Evolutionary conservation across 2,113 vertebrate species (phyloP).

Genomic region (Rhinichthys klamathensis): DNA sequence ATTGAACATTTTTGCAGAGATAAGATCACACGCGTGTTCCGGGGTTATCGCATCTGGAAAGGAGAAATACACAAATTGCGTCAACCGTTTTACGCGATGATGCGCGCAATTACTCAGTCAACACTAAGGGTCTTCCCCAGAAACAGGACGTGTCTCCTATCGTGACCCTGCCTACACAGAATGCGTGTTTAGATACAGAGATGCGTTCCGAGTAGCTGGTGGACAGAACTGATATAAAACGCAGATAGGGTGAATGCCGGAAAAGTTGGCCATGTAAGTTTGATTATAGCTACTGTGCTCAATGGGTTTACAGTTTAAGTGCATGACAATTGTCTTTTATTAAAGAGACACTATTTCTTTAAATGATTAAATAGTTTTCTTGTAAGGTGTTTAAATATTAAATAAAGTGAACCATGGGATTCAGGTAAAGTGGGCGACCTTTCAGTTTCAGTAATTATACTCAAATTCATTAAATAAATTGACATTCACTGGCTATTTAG

Average conservation of each 20-base stretch:
- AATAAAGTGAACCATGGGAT: too few relatives aligned
- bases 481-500: too few relatives aligned
- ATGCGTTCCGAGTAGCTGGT: not conserved
- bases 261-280: too few relatives aligned
- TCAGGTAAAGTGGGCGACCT: too few relatives aligned
- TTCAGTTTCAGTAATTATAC: too few relatives aligned
- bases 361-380: too few relatives aligned
- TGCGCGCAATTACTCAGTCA: not conserved
- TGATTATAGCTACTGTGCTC: too few relatives aligned
- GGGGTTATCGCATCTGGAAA: not conserved
- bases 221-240: not conserved
- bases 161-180: not conserved
- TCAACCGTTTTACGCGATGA: not conserved
- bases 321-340: too few relatives aligned
- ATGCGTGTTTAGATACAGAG: not conserved
- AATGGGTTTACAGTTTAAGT: too few relatives aligned
- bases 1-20: not conserved
- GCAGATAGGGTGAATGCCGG: not conserved
- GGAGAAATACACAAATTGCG: not conserved
- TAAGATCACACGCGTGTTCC: not conserved
- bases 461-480: too few relatives aligned
- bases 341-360: too few relatives aligned
- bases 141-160: not conserved
- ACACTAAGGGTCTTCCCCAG: not conserved
- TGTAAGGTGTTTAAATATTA: too few relatives aligned